Percentiles rank a stretch among this genome's conserved stretches.
Evolutionary conservation across 2,797 vertebrate genomes (phyloP).

Genomic region (Sebastes dallii): DNA sequence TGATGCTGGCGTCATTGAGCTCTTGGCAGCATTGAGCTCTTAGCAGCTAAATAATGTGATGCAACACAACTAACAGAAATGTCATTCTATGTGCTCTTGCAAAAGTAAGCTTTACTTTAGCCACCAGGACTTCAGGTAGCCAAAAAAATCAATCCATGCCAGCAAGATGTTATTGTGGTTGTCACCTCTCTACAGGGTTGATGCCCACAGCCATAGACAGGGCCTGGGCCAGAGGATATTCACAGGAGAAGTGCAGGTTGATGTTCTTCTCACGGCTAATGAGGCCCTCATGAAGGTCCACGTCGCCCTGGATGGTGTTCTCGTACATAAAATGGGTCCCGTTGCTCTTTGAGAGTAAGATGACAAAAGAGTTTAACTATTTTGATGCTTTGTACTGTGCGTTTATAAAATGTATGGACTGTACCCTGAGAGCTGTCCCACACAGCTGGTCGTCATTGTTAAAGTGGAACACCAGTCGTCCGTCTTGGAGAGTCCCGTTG

Average conservation of each 20-base stretch:
- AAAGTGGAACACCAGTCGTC: conserved; percentile 74
- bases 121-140: not conserved
- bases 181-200: conserved; percentile 65
- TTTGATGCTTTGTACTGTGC: no score
- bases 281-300: conserved; percentile 25
- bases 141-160: no score
- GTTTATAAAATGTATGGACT: no score
- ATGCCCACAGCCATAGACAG: conserved; percentile 71
- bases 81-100: not conserved
- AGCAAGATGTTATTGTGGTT: not conserved
- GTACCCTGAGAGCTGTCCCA: conserved; percentile 73
- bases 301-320: conserved; percentile 66
- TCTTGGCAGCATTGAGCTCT: no score
- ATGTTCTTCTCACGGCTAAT: conserved; percentile 67
- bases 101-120: not conserved
- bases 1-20: no score
- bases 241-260: conserved; percentile 69
- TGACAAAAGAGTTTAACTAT: not conserved
- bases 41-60: no score
- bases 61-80: no score
- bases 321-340: conserved; percentile 78
- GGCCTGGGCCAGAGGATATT: conserved; percentile 66
- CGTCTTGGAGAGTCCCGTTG: conserved; percentile 52
- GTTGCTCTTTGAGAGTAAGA: conserved; percentile 68
- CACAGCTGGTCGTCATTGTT: conserved; percentile 63